Conservation (phyloP, 1,140 invertebrate genomes). For the Tyrophagus putrescentiae region DNA sequence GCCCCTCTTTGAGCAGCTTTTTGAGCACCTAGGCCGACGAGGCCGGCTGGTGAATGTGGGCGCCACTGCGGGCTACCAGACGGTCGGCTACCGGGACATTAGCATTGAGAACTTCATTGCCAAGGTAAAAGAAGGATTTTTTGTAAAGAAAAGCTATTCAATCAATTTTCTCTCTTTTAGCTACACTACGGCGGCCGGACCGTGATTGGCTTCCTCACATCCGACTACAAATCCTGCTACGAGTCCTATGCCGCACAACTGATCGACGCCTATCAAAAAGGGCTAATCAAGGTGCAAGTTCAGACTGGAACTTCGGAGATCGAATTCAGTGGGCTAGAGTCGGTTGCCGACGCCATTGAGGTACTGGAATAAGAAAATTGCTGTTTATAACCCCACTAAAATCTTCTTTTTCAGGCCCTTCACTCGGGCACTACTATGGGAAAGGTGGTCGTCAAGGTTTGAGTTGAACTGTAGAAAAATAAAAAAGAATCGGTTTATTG, state of each 20-base stretch:
- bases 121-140: too few relatives aligned
- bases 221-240: constrained; percentile 8
- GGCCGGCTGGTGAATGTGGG: constrained; percentile 33
- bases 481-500: not conserved
- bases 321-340: not conserved
- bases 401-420: not conserved
- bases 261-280: constrained; percentile 1
- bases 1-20: constrained; percentile 31
- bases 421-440: not conserved
- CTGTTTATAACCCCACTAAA: not conserved
- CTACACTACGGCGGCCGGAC: constrained; percentile 13
- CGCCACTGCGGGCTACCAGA: constrained; percentile 31
- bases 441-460: not conserved
- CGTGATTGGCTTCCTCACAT: constrained; percentile 5
- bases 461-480: not conserved
- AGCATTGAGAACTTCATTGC: constrained; percentile 15
- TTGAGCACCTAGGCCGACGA: constrained; percentile 27
- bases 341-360: not conserved
- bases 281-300: not conserved
- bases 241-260: not conserved
- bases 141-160: not conserved
- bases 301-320: not conserved
- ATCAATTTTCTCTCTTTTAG: not conserved
- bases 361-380: constrained; percentile 1
- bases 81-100: constrained; percentile 4